A percentile compares a stretch with the other conserved stretches of the same genome.
These are phyloP conservation scores for Drosophila nigromelanica DNA, from an alignment of 1,140 invertebrate genomes.

Conservation along the genomic window DNA sequence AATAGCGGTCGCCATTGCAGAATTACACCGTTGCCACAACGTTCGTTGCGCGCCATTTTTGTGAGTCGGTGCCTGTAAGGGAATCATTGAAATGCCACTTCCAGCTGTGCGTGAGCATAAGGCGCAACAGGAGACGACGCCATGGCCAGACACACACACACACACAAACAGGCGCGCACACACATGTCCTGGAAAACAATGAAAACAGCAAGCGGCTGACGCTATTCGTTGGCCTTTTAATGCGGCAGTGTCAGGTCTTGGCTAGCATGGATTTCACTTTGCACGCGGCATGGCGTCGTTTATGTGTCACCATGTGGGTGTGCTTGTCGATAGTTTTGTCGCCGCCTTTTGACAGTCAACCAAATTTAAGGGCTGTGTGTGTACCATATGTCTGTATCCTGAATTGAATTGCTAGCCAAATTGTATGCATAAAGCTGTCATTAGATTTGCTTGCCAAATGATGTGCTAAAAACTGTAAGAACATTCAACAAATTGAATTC, in stretches of 20 bases:
- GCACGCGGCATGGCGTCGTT: constrained; percentile 12
- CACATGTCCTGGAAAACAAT: constrained; percentile 38
- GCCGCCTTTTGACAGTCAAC: constrained; percentile 24
- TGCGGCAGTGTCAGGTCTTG: background rate
- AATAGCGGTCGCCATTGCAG: constrained; percentile 1
- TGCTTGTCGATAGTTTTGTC: constrained; percentile 26
- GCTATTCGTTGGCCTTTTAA: constrained; percentile 51
- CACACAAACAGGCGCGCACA: background rate
- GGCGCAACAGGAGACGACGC: constrained; percentile 67
- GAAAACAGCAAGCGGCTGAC: constrained; percentile 34
- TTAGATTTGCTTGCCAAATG: constrained; percentile 61
- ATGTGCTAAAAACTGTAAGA: constrained; percentile 44
- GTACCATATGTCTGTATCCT: background rate
- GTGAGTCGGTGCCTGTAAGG: constrained; percentile 26
- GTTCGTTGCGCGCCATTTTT: constrained; percentile 64
- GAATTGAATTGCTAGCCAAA: constrained; percentile 26
- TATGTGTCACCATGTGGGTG: background rate
- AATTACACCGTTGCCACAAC: constrained; percentile 7
- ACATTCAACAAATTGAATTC: constrained; percentile 60
- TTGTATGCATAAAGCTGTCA: constrained; percentile 60
- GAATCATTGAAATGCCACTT: constrained; percentile 28
- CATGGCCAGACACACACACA: constrained; percentile 29
- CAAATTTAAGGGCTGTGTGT: constrained; percentile 10
- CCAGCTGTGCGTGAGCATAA: constrained; percentile 19
- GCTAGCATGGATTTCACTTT: constrained; percentile 24